Evolutionary conservation across 92 coral and sea anemone species (phyloP).

Genomic region (Anthopleura xanthogrammica): DNA sequence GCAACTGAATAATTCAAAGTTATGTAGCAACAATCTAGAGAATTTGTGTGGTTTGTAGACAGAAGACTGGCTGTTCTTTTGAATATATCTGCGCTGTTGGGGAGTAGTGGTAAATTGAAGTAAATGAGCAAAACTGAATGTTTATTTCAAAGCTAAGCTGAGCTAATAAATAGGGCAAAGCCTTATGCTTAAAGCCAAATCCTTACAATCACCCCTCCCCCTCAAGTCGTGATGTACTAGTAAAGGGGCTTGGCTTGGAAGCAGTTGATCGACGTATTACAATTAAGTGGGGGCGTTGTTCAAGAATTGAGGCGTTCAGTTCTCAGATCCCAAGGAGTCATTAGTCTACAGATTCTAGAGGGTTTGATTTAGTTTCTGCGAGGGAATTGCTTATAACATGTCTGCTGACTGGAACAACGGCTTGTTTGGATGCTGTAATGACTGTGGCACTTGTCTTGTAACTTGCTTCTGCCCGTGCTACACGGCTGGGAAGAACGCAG

Average conservation of each 20-base stretch:
- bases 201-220: background rate
- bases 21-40: too few species aligned
- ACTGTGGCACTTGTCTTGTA: constrained; percentile 81
- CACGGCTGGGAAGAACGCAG: constrained; percentile 93
- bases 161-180: too few species aligned
- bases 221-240: background rate
- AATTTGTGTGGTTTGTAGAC: too few species aligned
- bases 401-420: constrained; percentile 84
- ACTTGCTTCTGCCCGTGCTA: constrained; percentile 79
- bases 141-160: too few species aligned
- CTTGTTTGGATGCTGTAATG: constrained; percentile 89
- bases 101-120: too few species aligned
- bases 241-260: too few species aligned
- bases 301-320: background rate
- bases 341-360: background rate
- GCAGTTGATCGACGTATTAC: background rate
- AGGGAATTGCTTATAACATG: constrained; percentile 28
- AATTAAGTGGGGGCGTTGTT: background rate
- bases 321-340: too few species aligned
- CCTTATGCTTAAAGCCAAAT: too few species aligned
- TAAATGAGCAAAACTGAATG: too few species aligned
- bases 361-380: background rate
- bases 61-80: too few species aligned
- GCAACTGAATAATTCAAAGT: too few species aligned
- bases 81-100: too few species aligned